A percentile compares a stretch with the other conserved stretches of the same genome.
Evolutionary conservation across 64 coral and sea anemone species (phyloP).

Genomic region (Montipora capricornis): DNA sequence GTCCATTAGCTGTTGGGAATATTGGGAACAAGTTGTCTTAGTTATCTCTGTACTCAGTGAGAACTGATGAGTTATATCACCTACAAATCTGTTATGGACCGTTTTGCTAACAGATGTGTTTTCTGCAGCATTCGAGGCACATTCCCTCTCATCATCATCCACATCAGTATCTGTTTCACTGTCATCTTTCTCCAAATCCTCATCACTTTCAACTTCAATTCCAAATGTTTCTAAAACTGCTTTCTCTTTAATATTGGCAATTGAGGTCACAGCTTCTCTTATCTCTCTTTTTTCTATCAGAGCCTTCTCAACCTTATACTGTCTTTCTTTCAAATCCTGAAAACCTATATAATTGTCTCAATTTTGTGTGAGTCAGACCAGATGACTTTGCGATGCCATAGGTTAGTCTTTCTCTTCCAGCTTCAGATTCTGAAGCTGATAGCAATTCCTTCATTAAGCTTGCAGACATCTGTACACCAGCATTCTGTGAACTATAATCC

Average conservation of each 20-base stretch:
- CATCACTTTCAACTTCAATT: conserved; percentile 62
- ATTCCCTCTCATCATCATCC: not conserved
- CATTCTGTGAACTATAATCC: not conserved
- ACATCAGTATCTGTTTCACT: conserved; percentile 75
- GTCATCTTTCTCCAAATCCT: conserved; percentile 33
- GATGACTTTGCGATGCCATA: conserved; percentile 60
- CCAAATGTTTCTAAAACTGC: conserved; percentile 47
- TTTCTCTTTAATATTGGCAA: conserved; percentile 68
- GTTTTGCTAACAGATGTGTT: not conserved
- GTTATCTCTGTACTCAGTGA: conserved; percentile 24
- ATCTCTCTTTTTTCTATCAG: conserved; percentile 59
- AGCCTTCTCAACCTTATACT: conserved; percentile 64
- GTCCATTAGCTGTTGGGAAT: conserved; percentile 48
- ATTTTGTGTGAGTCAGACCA: conserved; percentile 53
- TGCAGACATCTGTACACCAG: not conserved
- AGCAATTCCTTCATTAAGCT: conserved; percentile 39
- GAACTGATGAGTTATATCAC: conserved; percentile 27
- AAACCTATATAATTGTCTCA: conserved; percentile 73
- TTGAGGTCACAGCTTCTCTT: conserved; percentile 54
- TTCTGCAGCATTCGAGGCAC: not conserved
- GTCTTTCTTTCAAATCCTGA: conserved; percentile 55
- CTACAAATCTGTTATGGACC: not conserved
- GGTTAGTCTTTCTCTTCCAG: conserved; percentile 61
- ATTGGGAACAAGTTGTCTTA: conserved; percentile 14
- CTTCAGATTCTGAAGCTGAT: conserved; percentile 61